phyloP scores from a whole-genome alignment of 2,888 invertebrate species.

The Pseudococcus jackbeardsleyi region DNA sequence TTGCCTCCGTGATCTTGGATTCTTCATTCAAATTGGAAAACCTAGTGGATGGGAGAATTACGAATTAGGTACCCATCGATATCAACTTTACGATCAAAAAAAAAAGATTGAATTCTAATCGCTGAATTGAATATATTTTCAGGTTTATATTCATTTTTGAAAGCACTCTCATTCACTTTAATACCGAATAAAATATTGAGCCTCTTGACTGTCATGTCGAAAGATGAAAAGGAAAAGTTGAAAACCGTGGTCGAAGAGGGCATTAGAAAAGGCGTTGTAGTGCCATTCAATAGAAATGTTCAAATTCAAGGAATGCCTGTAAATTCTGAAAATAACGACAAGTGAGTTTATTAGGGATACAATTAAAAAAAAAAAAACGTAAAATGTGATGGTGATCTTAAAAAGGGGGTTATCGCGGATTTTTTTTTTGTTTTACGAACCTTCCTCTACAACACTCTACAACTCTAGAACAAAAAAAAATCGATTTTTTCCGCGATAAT shows the following conservation, averaged over 20 bases:
- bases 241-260: background rate
- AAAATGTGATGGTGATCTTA: too few relatives aligned
- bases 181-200: background rate
- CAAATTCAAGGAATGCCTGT: conserved; percentile 6
- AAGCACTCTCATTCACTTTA: background rate
- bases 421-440: too few relatives aligned
- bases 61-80: background rate
- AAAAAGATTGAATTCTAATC: too few relatives aligned
- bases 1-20: background rate
- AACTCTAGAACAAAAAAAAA: too few relatives aligned
- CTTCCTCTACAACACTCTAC: too few relatives aligned
- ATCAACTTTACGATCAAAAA: background rate
- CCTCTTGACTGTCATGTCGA: background rate
- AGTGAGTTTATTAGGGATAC: background rate
- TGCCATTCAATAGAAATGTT: conserved; percentile 46
- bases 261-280: conserved; percentile 53
- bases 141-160: background rate
- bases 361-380: background rate
- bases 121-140: background rate
- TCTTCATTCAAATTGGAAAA: background rate
- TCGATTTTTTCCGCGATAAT: too few relatives aligned
- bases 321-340: background rate
- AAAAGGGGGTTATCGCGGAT: too few relatives aligned
- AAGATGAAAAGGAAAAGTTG: conserved; percentile 34
- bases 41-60: background rate